Percentiles rank a stretch among this genome's conserved stretches.
These are phyloP conservation scores for Drosophila phalerata DNA, from an alignment of 2,888 invertebrate species.

Conservation along the genomic window DNA sequence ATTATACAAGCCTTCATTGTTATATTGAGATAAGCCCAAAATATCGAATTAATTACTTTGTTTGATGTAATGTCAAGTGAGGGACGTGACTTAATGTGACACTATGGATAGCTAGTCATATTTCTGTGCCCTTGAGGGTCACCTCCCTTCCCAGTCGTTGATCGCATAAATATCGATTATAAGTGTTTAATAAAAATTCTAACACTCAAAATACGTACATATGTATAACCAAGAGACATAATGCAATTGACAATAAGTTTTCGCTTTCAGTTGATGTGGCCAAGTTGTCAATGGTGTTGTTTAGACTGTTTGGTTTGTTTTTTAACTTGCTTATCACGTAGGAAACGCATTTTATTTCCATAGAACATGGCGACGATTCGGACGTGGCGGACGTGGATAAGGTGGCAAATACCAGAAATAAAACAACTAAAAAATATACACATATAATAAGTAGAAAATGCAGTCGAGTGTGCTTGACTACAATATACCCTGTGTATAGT, in stretches of 20 bases:
- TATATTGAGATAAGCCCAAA: not conserved
- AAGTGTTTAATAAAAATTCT: slow-evolving; percentile 73
- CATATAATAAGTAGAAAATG: slow-evolving; percentile 30
- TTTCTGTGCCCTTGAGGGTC: slow-evolving; percentile 53
- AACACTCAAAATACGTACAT: slow-evolving; percentile 51
- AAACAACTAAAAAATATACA: slow-evolving; percentile 41
- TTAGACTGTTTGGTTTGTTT: slow-evolving; percentile 6
- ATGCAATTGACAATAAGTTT: slow-evolving; percentile 74
- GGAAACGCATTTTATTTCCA: slow-evolving; percentile 77
- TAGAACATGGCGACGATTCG: slow-evolving; percentile 76
- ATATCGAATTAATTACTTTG: not conserved
- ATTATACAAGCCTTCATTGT: not conserved
- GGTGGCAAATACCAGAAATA: slow-evolving; percentile 53
- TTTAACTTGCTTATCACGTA: slow-evolving; percentile 67
- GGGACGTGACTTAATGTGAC: slow-evolving; percentile 42
- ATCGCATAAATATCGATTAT: slow-evolving; percentile 77
- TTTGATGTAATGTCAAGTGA: not conserved
- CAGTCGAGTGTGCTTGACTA: not conserved
- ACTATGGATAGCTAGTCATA: slow-evolving; percentile 28
- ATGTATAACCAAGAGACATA: slow-evolving; percentile 48
- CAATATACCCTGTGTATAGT: not conserved
- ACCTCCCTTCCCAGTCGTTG: slow-evolving; percentile 64
- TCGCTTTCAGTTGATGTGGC: slow-evolving; percentile 73
- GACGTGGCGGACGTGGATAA: slow-evolving; percentile 67
- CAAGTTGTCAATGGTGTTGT: slow-evolving; percentile 41